phyloP scores from a whole-genome alignment of 2,888 invertebrate genomes.

The Bunonema sp. region DNA sequence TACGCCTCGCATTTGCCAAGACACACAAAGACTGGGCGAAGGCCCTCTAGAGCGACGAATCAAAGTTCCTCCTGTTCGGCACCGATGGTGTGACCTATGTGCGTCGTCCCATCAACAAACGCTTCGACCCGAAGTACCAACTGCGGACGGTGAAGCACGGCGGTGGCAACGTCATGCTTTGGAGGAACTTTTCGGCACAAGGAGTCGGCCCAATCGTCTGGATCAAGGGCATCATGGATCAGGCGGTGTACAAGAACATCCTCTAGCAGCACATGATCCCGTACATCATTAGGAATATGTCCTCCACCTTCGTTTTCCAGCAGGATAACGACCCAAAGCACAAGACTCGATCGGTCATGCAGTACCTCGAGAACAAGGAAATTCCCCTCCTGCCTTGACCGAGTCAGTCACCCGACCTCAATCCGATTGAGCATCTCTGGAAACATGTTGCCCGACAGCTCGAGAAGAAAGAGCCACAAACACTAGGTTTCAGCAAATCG shows the following conservation, averaged over 20 bases:
- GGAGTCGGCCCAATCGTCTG: not conserved
- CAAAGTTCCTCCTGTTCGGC: conserved; percentile 4
- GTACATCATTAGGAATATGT: not conserved
- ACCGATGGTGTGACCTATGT: conserved; percentile 3
- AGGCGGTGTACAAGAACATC: conserved; percentile 3
- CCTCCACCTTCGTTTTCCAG: conserved; percentile 1
- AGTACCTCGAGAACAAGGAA: conserved; percentile 4
- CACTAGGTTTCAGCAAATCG: conserved; percentile 2
- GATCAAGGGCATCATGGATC: conserved; percentile 5
- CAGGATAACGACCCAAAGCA: conserved; percentile 14
- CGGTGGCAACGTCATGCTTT: conserved; percentile 3
- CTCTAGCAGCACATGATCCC: not conserved
- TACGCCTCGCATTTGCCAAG: too few relatives aligned
- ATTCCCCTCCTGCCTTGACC: conserved; percentile 8
- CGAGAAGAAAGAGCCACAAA: not conserved
- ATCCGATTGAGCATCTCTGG: conserved; percentile 12
- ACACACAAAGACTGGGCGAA: too few relatives aligned
- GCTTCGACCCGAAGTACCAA: conserved; percentile 2
- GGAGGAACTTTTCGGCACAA: conserved; percentile 1
- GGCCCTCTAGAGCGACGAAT: conserved; percentile 2
- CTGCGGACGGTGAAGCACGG: conserved; percentile 6
- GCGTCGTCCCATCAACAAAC: conserved; percentile 1
- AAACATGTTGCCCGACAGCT: conserved; percentile 4
- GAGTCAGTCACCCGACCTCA: conserved; percentile 9
- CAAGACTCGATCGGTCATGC: not conserved